Base-by-base conservation (phyloP, 2,113 vertebrate genomes). In the Prionailurus viverrinus region DNA sequence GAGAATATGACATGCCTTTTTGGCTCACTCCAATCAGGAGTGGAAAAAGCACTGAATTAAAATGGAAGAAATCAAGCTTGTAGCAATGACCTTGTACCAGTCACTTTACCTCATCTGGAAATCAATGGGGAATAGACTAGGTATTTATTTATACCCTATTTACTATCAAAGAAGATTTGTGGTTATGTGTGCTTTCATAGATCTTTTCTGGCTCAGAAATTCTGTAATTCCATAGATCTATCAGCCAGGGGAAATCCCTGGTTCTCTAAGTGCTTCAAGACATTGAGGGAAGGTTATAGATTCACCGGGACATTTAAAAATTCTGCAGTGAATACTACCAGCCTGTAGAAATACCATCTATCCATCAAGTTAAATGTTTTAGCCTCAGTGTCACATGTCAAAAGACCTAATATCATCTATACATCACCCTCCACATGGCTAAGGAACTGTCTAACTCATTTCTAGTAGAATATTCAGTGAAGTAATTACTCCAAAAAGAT, bases 401-500 rank as follows among this genome's bases (percentile, higher is more conserved):
- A 45, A 89, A 97, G 91, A 89, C 48, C 76, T 95, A 97, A 95
- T 97, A 85, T 74, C 88, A 65, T 65, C 55, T n/a, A 97, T 97
- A 91, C 18, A 93, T 98, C 97, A 96, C 94, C 23, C 71, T 94
- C 81, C n/a, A 5, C 78, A 58, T 74, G 93, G 88, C 84, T 92
- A 53, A 39, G 88, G 88, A 96, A 53, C 95, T 94, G 93, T 94
- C 95, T 98, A 55, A 94, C 80, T 95, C 76, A 41, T 92, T 97
- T 97, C 89, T 94, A 51, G 68, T 83, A 83, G 96, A 96, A 96
- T 63, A 95, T 85, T 97, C 89, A 94, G 84, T 82, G 89, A 97
- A 88, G 95, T 95, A 97, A 97, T 96, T 98, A 96, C 94, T 97
- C 85, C 93, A 95, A 94, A 97, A 93, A 82, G 91, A 94, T 79